Evolutionary conservation across 2,797 vertebrate species (phyloP).

Genomic region (Naso thynnoides): DNA sequence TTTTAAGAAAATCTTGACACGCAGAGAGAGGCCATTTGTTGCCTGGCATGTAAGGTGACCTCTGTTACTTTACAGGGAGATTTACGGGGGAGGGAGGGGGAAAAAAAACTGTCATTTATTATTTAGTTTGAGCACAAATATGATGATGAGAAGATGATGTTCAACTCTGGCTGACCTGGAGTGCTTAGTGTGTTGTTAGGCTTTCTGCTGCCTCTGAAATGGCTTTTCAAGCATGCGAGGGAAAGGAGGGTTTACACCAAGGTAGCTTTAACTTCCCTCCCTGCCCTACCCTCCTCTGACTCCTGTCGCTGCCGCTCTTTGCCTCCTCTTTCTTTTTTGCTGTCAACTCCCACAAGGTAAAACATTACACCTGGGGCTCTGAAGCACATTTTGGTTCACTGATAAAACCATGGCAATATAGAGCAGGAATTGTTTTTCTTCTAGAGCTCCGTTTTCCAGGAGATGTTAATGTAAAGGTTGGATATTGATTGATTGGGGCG

Average conservation of each 20-base stretch:
- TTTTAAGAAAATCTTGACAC: slow-evolving; percentile 78
- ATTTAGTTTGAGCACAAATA: slow-evolving; percentile 90
- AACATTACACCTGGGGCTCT: slow-evolving; percentile 53
- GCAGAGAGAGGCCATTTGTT: slow-evolving; percentile 76
- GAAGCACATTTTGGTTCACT: slow-evolving; percentile 43
- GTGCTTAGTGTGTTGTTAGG: slow-evolving; percentile 86
- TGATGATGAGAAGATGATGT: slow-evolving; percentile 91
- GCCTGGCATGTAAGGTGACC: slow-evolving; percentile 78
- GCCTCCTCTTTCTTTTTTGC: slow-evolving; percentile 34
- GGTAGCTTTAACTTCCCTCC: slow-evolving; percentile 58
- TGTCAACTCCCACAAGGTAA: slow-evolving; percentile 53
- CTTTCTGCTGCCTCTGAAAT: slow-evolving; percentile 84
- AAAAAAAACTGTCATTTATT: slow-evolving; percentile 85
- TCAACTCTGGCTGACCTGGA: slow-evolving; percentile 88
- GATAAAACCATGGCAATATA: slow-evolving; percentile 51
- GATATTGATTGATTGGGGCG: slow-evolving; percentile 80
- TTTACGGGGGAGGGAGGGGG: slow-evolving; percentile 49
- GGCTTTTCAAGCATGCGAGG: slow-evolving; percentile 80
- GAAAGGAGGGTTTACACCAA: slow-evolving; percentile 62
- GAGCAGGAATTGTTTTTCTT: slow-evolving; percentile 21
- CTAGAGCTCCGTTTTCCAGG: slow-evolving; percentile 29
- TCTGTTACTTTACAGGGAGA: slow-evolving; percentile 80
- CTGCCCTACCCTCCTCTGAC: slow-evolving; percentile 27
- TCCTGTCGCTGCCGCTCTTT: slow-evolving; percentile 58
- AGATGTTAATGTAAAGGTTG: slow-evolving; percentile 78